Conservation (phyloP, 2,888 invertebrate genomes). For the Drosophila anomalipes region DNA sequence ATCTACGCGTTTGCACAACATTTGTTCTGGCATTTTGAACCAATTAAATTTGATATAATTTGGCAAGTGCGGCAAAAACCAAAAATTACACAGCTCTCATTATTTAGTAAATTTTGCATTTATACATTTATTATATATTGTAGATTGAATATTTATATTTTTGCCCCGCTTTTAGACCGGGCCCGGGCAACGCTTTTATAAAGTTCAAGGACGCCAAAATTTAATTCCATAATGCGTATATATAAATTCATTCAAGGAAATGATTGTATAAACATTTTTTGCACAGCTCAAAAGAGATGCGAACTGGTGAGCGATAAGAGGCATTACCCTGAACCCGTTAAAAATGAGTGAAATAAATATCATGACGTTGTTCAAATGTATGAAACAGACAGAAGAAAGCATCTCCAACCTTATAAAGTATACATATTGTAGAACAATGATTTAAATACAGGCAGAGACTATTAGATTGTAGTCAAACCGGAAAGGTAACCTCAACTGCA, state of each 20-base stretch:
- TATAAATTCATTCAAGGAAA: slow-evolving; percentile 30
- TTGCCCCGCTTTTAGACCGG: neutral
- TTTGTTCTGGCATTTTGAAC: slow-evolving; percentile 39
- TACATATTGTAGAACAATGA: neutral
- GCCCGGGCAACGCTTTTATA: slow-evolving; percentile 8
- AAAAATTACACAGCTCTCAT: slow-evolving; percentile 23
- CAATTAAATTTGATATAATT: slow-evolving; percentile 69
- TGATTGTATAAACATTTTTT: slow-evolving; percentile 8
- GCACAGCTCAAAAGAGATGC: neutral
- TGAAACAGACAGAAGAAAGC: neutral
- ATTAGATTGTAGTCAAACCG: neutral
- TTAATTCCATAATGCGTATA: slow-evolving; percentile 19
- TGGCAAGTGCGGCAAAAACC: slow-evolving; percentile 49
- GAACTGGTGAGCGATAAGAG: neutral
- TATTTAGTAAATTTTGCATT: slow-evolving; percentile 30
- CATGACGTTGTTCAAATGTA: neutral
- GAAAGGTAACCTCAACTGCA: neutral
- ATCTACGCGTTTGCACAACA: neutral
- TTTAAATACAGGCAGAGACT: neutral
- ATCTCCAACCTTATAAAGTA: neutral
- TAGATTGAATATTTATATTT: slow-evolving; percentile 21
- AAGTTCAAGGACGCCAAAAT: slow-evolving; percentile 45
- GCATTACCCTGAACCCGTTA: neutral
- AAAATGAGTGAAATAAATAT: neutral
- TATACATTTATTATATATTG: slow-evolving; percentile 3